Base-by-base conservation (phyloP, 2,113 vertebrate genomes). In the Lota lota region DNA sequence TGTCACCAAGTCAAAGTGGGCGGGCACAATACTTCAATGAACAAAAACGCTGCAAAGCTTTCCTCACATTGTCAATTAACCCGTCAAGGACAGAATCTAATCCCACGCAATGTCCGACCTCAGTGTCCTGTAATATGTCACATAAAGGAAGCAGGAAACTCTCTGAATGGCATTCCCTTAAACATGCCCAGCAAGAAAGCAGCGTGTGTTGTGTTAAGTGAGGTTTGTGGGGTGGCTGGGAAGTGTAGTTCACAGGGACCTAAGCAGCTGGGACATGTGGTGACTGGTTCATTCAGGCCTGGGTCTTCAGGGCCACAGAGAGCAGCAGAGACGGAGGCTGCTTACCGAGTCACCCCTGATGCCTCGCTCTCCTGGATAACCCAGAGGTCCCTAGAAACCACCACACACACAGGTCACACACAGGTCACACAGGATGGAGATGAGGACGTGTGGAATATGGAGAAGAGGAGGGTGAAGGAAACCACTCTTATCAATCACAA, bases 311-410 rank as follows among this genome's bases (percentile, higher is more conserved):
- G 21, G 63, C 20, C 53, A 66, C 20, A 47, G 17, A 17, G n/a
- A 69, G 50, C 5, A 60, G 57, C 58, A 57, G 78, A 58, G 10
- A 47, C 36, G 54, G 60, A 40, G 57, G 66, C 22, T 20, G 70
- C 94, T 85, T 93, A 96, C 96, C 88, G 73, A 82, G 21, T 93
- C 92, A 74, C 95, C 96, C 22, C 82, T 92, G 76, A 92, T 86
- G 60, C 96, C 96, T 51, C 92, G 92, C 69, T 94, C 94, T 76
- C 96, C 96, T 1, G 92, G 90, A 67, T 91, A 92, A 74, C 96
- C 96, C 51, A 87, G 87, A 60, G 88, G 90, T 78, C 96, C 95
- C 96, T 98, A 84, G 47, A 73, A 87, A 76, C 72, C 16, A 56
- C 12, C 16, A 56, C 53, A 56, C 18, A 47, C 40, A 40, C 36